Base-by-base conservation (phyloP, 2,113 vertebrate genomes). In the Melanerpes formicivorus region DNA sequence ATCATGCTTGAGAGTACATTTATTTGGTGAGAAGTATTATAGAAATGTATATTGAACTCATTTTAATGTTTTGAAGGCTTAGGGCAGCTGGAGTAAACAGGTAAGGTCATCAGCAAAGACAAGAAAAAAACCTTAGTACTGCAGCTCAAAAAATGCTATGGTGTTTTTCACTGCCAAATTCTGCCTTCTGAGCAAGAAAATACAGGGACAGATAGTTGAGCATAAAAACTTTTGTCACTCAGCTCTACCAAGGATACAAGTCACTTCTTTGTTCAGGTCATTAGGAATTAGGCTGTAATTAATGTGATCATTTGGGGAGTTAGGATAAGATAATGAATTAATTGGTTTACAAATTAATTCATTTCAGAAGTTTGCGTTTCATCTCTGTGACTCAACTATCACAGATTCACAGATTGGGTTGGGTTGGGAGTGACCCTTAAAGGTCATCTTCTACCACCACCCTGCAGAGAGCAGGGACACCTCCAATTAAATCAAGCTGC, bases 201-300 rank as follows among this genome's bases (percentile, higher is more conserved):
- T 23, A 71, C 64, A 46, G 64, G 32, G 37, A 64, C 52, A 79
- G 52, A 16, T 27, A 32, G 18, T 14, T 1, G 2, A 89, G 84
- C 30, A 69, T 19, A 74, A 63, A 59, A 75, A 87, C 56, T 85
- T 95, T 69, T 74, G 60, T 64, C 65, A 65, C 73, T 85, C 54
- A 34, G 34, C 21, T 72, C 23, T 78, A 91, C 69, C 25, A 85
- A 77, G 69, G 46, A 25, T 60, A 62, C 22, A 4, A 50, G 40
- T 65, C 72, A 89, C 66, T 55, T 87, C 70, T 93, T 91, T 88
- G 75, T 93, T 58, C 40, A 40, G 64, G 22, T 32, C 86, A 77
- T 67, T 42, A 89, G 80, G 64, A 95, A 89, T 87, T 89, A 93
- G 64, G 22, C 58, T 85, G 60, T 48, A 93, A 93, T 93, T 85